Base-by-base conservation (phyloP, 2,797 vertebrate species). In the Phalanger gymnotis region DNA sequence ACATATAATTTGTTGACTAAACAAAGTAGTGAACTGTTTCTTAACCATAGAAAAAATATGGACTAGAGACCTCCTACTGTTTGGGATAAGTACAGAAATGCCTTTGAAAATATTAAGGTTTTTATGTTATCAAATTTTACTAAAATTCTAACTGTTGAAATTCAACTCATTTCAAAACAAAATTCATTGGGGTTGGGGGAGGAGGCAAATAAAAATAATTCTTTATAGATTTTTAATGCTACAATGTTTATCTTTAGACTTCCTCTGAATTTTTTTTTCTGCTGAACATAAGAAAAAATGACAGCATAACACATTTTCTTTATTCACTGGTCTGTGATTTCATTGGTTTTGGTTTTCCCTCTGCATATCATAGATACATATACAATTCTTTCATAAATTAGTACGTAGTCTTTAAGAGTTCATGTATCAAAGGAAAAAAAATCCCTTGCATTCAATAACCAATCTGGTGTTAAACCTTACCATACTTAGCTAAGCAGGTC, bases 71-170 rank as follows among this genome's bases (percentile, higher is more conserved):
- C 2, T 47, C 6, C 19, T 14, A 0, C 34, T 54, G 27, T 87
- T 94, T 95, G 34, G 31, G 58, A 81, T 81, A 92, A 12, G 4
- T 94, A 11, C 40, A 91, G 51, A 96, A 92, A 53, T 92, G 56
- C 52, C 73, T 92, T 12, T 55, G 5, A 47, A 10, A 7, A n/a
- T 91, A 7, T 22, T 51, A 4, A 90, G 51, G 73, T 91, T 1
- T 11, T 28, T 73, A 61, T 81, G 1, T 92, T 92, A 4, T 91
- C 53, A 52, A 28, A 56, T 16, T 94, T 92, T 22, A n/a, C 90
- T 53, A 53, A 28, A 61, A 3, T 92, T 90, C 4, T 90, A 51
- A 11, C 25, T 90, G 9, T n/a, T 73, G n/a, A 81, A 81, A 19
- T 13, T 31, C 30, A 66, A 66, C 34, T n/a, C 34, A 66, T 66